A percentile compares a stretch with the other conserved stretches of the same genome.
Conservation (phyloP, 1,140 invertebrate species). For the Papilio machaon region DNA sequence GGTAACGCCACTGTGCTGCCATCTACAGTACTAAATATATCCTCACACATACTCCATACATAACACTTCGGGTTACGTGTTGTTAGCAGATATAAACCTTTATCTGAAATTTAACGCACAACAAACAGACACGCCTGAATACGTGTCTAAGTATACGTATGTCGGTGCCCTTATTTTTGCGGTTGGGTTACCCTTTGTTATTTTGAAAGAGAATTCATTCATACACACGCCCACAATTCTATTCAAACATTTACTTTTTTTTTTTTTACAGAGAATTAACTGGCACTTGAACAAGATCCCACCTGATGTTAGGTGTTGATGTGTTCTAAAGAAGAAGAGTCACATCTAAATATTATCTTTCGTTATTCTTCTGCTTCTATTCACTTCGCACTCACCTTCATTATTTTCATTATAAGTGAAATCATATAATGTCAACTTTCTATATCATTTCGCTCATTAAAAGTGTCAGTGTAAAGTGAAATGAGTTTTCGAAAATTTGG, state of each 20-base stretch:
- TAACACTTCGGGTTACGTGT: slow-evolving; percentile 4
- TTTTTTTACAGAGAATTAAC: not conserved
- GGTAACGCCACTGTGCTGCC: slow-evolving; percentile 28
- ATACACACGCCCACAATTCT: not conserved
- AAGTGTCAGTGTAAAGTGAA: not conserved
- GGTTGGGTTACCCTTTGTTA: not conserved
- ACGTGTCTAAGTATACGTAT: not conserved
- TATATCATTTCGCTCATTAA: not conserved
- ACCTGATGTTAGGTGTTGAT: not conserved
- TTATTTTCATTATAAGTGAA: not conserved
- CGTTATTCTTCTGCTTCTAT: no score
- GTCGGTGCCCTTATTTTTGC: slow-evolving; percentile 1
- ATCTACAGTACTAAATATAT: not conserved
- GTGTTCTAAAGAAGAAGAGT: no score
- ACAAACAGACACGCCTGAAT: not conserved
- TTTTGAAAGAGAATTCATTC: not conserved
- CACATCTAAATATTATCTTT: no score
- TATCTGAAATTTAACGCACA: not conserved
- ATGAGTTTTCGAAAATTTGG: not conserved
- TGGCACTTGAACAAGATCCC: no score
- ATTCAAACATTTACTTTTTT: not conserved
- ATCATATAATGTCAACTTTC: not conserved
- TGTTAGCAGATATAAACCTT: slow-evolving; percentile 20
- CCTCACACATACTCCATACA: not conserved
- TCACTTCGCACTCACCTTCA: no score